Conservation (phyloP, 2,797 vertebrate genomes). For the Corythornis leucogaster region DNA sequence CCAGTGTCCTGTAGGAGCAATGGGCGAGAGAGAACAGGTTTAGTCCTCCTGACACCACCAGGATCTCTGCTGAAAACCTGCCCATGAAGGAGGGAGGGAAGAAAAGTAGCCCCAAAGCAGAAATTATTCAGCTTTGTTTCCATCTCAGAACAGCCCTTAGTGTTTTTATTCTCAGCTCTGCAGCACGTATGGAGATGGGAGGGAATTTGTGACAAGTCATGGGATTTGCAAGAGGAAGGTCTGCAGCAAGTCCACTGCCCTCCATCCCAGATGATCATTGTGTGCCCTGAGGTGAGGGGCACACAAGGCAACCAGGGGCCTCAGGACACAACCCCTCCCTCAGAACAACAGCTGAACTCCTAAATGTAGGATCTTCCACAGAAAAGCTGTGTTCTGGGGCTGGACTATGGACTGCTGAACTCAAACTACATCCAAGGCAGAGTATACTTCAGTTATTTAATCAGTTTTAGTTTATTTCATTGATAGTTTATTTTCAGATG, state of each 20-base stretch:
- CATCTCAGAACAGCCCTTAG: neutral
- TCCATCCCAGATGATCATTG: fast-evolving
- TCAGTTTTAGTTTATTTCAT: neutral
- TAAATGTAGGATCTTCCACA: fast-evolving
- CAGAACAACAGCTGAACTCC: fast-evolving
- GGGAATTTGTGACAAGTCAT: fast-evolving
- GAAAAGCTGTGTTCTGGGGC: fast-evolving
- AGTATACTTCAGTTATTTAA: neutral
- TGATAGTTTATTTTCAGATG: neutral
- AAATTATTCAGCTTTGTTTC: neutral
- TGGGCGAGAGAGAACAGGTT: fast-evolving
- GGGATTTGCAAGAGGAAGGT: neutral
- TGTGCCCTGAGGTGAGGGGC: neutral
- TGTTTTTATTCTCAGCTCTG: neutral
- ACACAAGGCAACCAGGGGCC: neutral
- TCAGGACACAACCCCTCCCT: no score
- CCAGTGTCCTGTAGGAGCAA: fast-evolving
- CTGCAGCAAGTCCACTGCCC: neutral
- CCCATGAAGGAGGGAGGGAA: neutral
- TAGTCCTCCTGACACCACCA: neutral
- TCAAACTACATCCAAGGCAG: neutral
- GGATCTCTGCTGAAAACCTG: neutral
- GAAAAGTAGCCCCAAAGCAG: neutral
- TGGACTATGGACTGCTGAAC: neutral
- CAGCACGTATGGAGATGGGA: fast-evolving